Evolutionary conservation across 1,140 invertebrate species (phyloP).

Genomic region (Drosophila varians): DNA sequence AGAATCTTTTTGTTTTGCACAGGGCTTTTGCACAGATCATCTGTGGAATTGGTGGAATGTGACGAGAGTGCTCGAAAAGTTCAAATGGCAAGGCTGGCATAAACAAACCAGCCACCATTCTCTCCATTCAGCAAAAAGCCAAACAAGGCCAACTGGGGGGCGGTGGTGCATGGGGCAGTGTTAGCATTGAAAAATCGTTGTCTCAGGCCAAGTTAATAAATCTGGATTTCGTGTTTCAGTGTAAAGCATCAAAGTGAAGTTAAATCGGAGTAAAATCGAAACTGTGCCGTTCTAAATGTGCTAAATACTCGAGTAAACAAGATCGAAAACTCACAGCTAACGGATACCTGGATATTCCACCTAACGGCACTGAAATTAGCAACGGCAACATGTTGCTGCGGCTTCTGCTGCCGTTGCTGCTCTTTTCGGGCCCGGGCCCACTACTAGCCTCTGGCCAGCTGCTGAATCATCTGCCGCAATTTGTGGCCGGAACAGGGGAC

Average conservation of each 20-base stretch:
- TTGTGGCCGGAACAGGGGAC: conserved; percentile 89
- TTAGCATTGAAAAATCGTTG: conserved; percentile 63
- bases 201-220: conserved; percentile 38
- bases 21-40: conserved; percentile 36
- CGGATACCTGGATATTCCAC: conserved; percentile 44
- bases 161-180: conserved; percentile 19
- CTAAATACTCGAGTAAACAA: conserved; percentile 67
- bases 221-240: conserved; percentile 41
- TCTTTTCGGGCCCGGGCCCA: conserved; percentile 17
- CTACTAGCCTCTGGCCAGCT: conserved; percentile 62
- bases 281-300: conserved; percentile 59
- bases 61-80: conserved; percentile 33
- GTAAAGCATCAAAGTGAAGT: conserved; percentile 14
- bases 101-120: conserved; percentile 19
- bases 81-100: conserved; percentile 37
- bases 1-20: conserved; percentile 21
- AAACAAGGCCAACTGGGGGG: conserved; percentile 56
- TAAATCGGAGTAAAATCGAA: conserved; percentile 7
- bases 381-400: conserved; percentile 73
- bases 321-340: conserved; percentile 61
- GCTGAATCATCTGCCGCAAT: conserved; percentile 89
- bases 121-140: conserved; percentile 9
- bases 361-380: conserved; percentile 73
- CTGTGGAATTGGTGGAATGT: conserved; percentile 25
- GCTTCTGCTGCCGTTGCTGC: conserved; percentile 31